Evolutionary conservation across 2,797 vertebrate species (phyloP).

Genomic region (Acrossocheilus fasciatus): DNA sequence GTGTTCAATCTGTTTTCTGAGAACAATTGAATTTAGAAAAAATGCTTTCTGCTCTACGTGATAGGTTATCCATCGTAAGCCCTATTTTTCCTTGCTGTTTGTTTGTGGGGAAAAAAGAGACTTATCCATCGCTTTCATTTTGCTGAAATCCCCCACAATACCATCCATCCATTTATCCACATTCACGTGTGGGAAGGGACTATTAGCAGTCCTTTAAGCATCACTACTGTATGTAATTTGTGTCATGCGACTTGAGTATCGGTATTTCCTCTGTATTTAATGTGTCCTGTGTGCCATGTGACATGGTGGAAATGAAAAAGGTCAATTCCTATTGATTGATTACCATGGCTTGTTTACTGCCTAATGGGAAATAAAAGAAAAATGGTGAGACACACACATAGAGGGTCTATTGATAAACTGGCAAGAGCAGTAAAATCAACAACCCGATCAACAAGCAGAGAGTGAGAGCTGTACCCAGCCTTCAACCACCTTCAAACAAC

Average conservation of each 20-base stretch:
- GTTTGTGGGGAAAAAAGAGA: background rate
- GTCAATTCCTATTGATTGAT: conserved; percentile 45
- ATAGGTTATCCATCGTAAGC: background rate
- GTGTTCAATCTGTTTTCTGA: conserved; percentile 22
- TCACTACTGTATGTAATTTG: conserved; percentile 19
- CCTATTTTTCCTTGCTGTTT: background rate
- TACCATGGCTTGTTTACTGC: conserved; percentile 46
- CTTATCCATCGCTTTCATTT: background rate
- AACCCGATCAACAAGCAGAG: conserved; percentile 20
- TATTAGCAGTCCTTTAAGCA: background rate
- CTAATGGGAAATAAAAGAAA: conserved; percentile 49
- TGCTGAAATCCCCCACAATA: background rate
- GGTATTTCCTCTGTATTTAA: background rate
- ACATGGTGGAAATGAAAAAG: conserved; percentile 29
- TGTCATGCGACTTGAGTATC: background rate
- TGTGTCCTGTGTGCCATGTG: conserved; percentile 15
- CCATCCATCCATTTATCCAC: background rate
- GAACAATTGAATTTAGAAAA: conserved; percentile 25
- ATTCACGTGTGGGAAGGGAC: background rate
- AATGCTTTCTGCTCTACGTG: background rate
- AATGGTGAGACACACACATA: conserved; percentile 23
- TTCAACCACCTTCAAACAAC: conserved; percentile 44
- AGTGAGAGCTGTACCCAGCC: background rate
- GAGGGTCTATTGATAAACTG: conserved; percentile 40
- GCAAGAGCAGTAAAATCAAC: conserved; percentile 35